Evolutionary conservation across 2,113 vertebrate genomes (phyloP).

Genomic region (Potamarius usumacintae): DNA sequence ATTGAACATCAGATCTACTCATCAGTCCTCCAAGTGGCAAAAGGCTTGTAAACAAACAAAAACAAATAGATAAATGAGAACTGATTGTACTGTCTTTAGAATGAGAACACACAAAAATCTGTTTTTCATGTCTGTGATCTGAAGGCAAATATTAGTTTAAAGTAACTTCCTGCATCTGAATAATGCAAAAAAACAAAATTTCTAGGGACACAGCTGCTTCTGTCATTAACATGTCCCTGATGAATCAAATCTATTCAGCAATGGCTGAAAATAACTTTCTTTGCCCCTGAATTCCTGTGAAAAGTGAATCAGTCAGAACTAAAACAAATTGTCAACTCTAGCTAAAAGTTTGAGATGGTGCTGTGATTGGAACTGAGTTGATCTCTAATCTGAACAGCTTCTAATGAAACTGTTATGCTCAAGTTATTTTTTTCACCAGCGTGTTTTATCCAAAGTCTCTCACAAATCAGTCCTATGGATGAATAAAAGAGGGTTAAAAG

Average conservation of each 20-base stretch:
- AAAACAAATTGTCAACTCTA: no score
- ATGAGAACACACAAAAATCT: neutral
- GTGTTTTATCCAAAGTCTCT: no score
- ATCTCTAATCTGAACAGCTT: no score
- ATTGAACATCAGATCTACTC: neutral
- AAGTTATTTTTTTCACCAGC: no score
- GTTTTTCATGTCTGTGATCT: neutral
- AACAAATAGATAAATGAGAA: neutral
- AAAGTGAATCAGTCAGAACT: neutral
- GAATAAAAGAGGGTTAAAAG: neutral
- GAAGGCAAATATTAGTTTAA: neutral
- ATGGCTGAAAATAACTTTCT: neutral
- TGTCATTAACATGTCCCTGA: neutral
- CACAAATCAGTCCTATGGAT: neutral
- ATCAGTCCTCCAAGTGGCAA: neutral
- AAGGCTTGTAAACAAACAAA: neutral
- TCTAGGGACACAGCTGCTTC: neutral
- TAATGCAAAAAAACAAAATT: neutral
- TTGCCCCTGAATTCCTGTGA: neutral
- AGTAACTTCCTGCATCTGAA: neutral
- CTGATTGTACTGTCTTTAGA: neutral
- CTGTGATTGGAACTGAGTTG: no score
- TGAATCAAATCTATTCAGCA: neutral
- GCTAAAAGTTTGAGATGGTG: no score
- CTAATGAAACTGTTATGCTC: neutral